Conservation (phyloP, 2,888 invertebrate genomes). For the Agonopterix arenella region DNA sequence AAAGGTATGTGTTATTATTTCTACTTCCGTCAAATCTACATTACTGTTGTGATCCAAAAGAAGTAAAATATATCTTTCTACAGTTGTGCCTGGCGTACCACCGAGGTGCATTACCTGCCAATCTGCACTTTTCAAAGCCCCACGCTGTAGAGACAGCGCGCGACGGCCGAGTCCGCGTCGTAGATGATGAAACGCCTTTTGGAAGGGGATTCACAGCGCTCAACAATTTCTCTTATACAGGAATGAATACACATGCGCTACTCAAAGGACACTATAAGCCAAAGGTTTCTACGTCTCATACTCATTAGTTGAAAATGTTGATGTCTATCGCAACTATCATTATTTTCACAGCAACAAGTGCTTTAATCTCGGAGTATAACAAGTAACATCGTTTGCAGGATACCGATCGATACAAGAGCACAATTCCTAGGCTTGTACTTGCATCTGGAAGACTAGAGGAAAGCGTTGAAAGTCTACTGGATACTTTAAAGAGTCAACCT, state of each 20-base stretch:
- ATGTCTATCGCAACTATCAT: too few relatives aligned
- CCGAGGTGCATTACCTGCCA: conserved; percentile 31
- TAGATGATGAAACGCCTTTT: conserved; percentile 28
- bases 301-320: too few relatives aligned
- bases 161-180: conserved; percentile 27
- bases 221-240: conserved; percentile 38
- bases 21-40: too few relatives aligned
- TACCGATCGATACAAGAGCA: conserved; percentile 26
- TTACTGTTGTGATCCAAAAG: too few relatives aligned
- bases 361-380: background rate
- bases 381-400: conserved; percentile 21
- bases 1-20: conserved; percentile 46
- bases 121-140: conserved; percentile 32
- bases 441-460: conserved; percentile 63
- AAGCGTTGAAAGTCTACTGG: conserved; percentile 28
- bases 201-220: conserved; percentile 27
- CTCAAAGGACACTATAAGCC: conserved; percentile 40
- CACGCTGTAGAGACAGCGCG: conserved; percentile 22
- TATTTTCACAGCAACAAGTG: too few relatives aligned
- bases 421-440: conserved; percentile 63
- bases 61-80: conserved; percentile 5
- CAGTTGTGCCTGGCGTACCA: conserved; percentile 38
- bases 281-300: conserved; percentile 24
- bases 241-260: conserved; percentile 37
- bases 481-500: conserved; percentile 15